Evolutionary conservation across 2,113 vertebrate genomes (phyloP), one percentile per base, ranked within the genome.

Genomic region (Mustela lutreola): DNA sequence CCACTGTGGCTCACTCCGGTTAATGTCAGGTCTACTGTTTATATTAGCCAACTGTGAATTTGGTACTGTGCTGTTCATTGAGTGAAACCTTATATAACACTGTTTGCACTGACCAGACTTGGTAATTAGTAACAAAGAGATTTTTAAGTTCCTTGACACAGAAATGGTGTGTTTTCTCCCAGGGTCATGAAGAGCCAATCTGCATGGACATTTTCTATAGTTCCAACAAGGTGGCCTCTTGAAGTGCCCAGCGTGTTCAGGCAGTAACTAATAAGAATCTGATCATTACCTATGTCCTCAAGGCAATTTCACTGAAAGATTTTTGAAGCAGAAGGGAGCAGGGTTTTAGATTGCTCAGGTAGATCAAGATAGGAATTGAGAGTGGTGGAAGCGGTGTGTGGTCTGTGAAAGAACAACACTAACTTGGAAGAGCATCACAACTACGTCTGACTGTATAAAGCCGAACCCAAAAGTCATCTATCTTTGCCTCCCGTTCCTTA

Each of bases 401-500:
- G 82, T 56, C 39, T 60, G 11, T 79, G 56, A 50, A 26, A 36
- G 70, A 85, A 48, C 36, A 81, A 36, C 42, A 19, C n/a, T 94
- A 39, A 19, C 58, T 70, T 71, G 21, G 26, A 92, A 63, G 31
- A 86, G 60, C 3, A 1, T 11, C 58, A 31, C 78, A 63, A n/a
- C 48, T 53, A 2, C 18, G 31, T 87, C 24, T 18, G 80, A 76
- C 84, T 85, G 12, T 60, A 36, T 60, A 9, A 19, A 85, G 31
- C 36, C 56, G 79, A 45, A 14, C 53, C 73, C 39, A 89, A 45
- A 45, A n/a, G 93, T 67, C 73, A 60, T 79, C 67, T 83, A 24
- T 89, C 36, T 95, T n/a, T 39, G 42, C 60, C 71, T 96, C 42
- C 24, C 11, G 42, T n/a, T 92, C 83, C 90, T 79, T 85, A 67